These are phyloP conservation scores for Chromis chromis DNA, from an alignment of 2,797 vertebrate genomes.

Conservation along the genomic window DNA sequence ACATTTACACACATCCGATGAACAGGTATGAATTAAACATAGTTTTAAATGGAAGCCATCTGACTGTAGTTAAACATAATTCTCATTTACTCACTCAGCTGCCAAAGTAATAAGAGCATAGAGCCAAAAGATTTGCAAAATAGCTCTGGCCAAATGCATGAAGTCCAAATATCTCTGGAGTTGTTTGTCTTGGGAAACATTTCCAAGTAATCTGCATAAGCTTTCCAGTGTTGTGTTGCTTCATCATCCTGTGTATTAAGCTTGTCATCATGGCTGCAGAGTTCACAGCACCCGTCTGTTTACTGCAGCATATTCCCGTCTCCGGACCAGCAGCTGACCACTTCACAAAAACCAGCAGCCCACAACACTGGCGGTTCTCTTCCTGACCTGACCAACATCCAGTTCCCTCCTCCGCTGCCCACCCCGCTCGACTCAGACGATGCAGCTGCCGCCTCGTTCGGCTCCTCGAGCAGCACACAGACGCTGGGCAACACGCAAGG, in stretches of 20 bases:
- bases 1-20: constrained; percentile 12
- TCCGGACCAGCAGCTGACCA: constrained; percentile 90
- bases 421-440: constrained; percentile 95
- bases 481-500: constrained; percentile 88
- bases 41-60: constrained; percentile 37
- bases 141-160: constrained; percentile 18
- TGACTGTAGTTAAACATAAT: constrained; percentile 25
- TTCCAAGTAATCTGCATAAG: constrained; percentile 16
- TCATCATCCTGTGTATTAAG: neutral
- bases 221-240: constrained; percentile 2
- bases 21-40: constrained; percentile 33
- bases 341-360: constrained; percentile 88
- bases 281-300: constrained; percentile 27
- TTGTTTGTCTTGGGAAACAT: constrained; percentile 32
- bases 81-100: constrained; percentile 7
- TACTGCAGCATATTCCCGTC: constrained; percentile 92
- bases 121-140: constrained; percentile 41
- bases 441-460: constrained; percentile 80
- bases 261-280: neutral
- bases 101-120: constrained; percentile 23
- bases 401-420: constrained; percentile 95
- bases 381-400: constrained; percentile 97
- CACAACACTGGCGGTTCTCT: constrained; percentile 95
- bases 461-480: constrained; percentile 87
- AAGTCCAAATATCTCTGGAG: constrained; percentile 47